Evolutionary conservation across 2,797 vertebrate species (phyloP), one percentile per base, ranked within the genome.

Genomic region (Brachymystax lenok): DNA sequence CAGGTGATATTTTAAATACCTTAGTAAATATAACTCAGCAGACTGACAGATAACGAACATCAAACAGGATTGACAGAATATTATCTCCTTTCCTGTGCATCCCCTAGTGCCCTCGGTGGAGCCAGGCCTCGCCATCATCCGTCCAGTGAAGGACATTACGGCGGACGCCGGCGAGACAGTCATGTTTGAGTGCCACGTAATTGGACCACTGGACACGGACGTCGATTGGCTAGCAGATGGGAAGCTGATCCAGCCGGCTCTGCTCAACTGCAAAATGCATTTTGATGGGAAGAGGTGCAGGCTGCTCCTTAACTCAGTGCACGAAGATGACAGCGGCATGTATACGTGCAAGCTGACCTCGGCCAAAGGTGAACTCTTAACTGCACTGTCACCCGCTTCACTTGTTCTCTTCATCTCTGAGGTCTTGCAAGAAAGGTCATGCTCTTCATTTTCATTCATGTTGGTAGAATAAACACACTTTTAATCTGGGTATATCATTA

Each of bases 251-350:
- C 98, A 99, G 90, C 98, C 98, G 0, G 97, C 98, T 0, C 88
- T 99, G 88, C 96, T 99, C 85, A 97, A 98, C 94, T 99, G 98
- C 88, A 99, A 99, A 94, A 99, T 99, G 98, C 97, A 99, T 92
- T 99, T 99, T 75, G 97, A 99, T 3, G 98, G 98, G 68, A 95
- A 92, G 75, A 96, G 96, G 75, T 98, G 97, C 83, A 95, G 96
- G 54, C 94, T 99, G 82, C 93, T 99, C 86, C 97, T 99, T 64
- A 97, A 97, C 88, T 99, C 98, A 0, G 98, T 99, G 21, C 98
- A 99, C 0, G 98, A 99, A 89, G 97, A 99, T 1, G 98, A 99
- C 91, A 97, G 96, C 0, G 98, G 97, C 0, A 90, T 96, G 13
- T 99, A 99, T 89, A 96, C 91, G 79, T 99, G 98, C 94, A 99